Percentiles rank a stretch among this genome's conserved stretches.
These are phyloP conservation scores for Pelobates fuscus DNA, from an alignment of 2,113 vertebrate genomes.

Conservation along the genomic window DNA sequence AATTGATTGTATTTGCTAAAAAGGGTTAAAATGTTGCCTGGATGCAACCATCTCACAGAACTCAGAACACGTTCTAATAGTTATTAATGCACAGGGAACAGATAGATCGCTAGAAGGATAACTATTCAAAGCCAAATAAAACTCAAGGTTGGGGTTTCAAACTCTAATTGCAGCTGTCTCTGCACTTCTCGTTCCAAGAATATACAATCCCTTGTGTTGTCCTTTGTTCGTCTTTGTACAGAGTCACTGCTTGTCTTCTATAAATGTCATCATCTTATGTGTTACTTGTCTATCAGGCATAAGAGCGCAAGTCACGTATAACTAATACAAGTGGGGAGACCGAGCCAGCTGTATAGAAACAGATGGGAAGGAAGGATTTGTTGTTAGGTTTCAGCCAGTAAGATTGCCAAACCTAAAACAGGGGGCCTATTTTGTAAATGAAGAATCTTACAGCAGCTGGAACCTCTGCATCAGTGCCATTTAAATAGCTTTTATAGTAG, in stretches of 20 bases:
- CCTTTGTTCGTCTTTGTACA: background rate
- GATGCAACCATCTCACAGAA: no score
- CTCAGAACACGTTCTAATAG: background rate
- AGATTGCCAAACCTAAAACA: conserved; percentile 2
- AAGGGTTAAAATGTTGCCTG: no score
- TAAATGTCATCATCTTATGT: conserved; percentile 4
- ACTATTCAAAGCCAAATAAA: background rate
- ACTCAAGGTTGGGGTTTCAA: background rate
- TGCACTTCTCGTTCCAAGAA: background rate
- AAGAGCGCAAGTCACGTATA: background rate
- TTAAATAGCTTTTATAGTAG: background rate
- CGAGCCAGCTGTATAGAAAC: conserved; percentile 23
- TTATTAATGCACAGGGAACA: background rate
- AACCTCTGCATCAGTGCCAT: background rate
- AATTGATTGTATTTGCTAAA: no score
- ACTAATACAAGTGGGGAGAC: conserved; percentile 27
- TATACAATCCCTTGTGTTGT: background rate
- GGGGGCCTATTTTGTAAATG: conserved; percentile 5
- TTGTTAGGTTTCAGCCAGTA: conserved; percentile 1
- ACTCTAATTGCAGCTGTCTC: background rate
- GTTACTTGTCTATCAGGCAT: conserved; percentile 1
- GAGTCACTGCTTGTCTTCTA: background rate
- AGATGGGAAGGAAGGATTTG: conserved; percentile 28
- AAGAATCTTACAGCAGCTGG: background rate
- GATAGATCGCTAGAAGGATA: background rate